Base-by-base conservation (phyloP, 1,140 invertebrate genomes). In the Heliconius congener region DNA sequence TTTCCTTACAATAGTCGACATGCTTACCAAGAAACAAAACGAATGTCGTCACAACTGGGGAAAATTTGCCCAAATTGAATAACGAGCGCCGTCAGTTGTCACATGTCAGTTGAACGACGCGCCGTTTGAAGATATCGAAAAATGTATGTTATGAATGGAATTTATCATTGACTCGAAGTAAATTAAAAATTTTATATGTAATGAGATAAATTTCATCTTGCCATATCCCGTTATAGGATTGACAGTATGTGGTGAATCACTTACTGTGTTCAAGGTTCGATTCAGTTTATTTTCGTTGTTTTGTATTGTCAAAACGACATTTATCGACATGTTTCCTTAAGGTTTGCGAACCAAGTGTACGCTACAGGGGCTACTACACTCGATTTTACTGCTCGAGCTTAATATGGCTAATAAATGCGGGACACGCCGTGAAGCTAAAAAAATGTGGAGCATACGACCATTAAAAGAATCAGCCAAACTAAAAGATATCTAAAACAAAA, bases 91-190 rank as follows among this genome's bases (percentile, higher is more conserved):
- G 50, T 73, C 77, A 73, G 52, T 23, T 78, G 77, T 78, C 77
- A 78, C 27, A 27, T 76, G 73, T 37, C 73, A 37, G 37, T 18
- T 8, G 42, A 46, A 37, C 27, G 50, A 16, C 27, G 30, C 46
- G 55, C 57, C 71, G 60, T 30, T 66, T 27, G 13, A 66, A 66
- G 60, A 66, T 30, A 27, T 66, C 60, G 60, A 30, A n/a, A 66
- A 30, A 73, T 55, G 71, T 78, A 50, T 57, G 77, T 71, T 73
- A 78, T 78, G 71, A 73, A 50, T 42, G 77, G 77, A 78, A 78
- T 78, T 78, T 42, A n/a, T 73, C 71, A 73, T 78, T 73, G 8
- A 37, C 6, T 23, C 57, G 13, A 75, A 16, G 13, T 13, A 13
- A 5, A 30, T 9, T 66, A 66, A 1, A 30, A 18, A 5, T 30